Conservation (phyloP, 2,888 invertebrate genomes). For the Tubulanus polymorphus region DNA sequence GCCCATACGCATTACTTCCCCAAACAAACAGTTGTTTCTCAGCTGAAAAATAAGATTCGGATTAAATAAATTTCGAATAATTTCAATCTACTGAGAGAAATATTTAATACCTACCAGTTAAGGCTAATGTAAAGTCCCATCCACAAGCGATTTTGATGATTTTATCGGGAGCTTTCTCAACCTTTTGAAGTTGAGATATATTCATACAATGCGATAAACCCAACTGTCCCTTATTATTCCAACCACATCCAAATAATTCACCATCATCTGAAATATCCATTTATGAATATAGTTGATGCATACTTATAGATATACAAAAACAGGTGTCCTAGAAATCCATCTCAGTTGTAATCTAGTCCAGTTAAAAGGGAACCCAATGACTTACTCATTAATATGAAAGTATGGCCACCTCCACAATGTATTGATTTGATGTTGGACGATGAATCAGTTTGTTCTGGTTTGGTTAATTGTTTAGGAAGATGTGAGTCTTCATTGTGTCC, state of each 20-base stretch:
- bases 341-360: no score
- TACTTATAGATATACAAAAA: no score
- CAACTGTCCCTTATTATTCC: slow-evolving; percentile 38
- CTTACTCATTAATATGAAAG: slow-evolving; percentile 29
- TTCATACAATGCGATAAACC: slow-evolving; percentile 27
- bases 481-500: slow-evolving; percentile 31
- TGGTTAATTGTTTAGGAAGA: slow-evolving; percentile 22
- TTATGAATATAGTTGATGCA: no score
- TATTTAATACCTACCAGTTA: slow-evolving; percentile 25
- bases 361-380: neutral
- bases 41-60: no score
- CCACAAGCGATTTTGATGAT: slow-evolving; percentile 29
- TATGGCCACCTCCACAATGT: slow-evolving; percentile 41
- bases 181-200: slow-evolving; percentile 15
- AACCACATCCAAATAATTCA: slow-evolving; percentile 31
- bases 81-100: neutral
- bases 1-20: no score
- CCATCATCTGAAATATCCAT: slow-evolving; percentile 23
- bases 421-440: slow-evolving; percentile 10
- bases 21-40: no score
- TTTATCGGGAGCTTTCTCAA: slow-evolving; percentile 10
- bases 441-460: neutral
- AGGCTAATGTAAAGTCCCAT: slow-evolving; percentile 40
- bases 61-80: neutral
- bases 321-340: no score